Conservation (phyloP, 2,888 invertebrate species). For the Periphyllus acericola region DNA sequence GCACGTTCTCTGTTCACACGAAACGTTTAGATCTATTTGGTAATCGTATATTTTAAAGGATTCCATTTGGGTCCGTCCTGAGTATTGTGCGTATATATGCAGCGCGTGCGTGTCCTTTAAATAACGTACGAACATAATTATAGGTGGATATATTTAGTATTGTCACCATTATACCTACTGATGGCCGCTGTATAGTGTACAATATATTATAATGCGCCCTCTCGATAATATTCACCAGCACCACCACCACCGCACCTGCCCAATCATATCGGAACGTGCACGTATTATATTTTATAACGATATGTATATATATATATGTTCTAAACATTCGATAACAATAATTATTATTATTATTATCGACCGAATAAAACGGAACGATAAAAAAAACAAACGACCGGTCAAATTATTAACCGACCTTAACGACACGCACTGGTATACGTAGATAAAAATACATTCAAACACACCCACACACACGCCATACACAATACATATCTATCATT, state of each 20-base stretch:
- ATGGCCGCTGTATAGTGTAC: too few species aligned
- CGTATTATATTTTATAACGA: neutral
- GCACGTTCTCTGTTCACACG: too few species aligned
- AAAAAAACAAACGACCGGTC: slow-evolving; percentile 5
- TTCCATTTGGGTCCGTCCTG: too few species aligned
- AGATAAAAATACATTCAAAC: slow-evolving; percentile 18
- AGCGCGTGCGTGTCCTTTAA: too few species aligned
- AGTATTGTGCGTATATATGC: too few species aligned
- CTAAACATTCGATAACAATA: neutral
- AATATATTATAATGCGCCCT: neutral
- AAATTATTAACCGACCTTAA: neutral
- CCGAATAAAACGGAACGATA: slow-evolving; percentile 16
- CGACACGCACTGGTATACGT: neutral
- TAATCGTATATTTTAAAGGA: too few species aligned
- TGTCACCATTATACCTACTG: too few species aligned
- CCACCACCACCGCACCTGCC: neutral
- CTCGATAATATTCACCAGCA: neutral
- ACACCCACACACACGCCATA: neutral
- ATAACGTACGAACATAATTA: too few species aligned
- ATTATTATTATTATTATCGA: slow-evolving; percentile 8
- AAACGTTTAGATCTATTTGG: too few species aligned
- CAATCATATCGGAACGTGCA: neutral
- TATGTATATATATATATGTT: neutral
- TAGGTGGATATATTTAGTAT: too few species aligned
- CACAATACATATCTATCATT: neutral